phyloP scores from a whole-genome alignment of 23 tunicate genomes.

The Ascidia mentula region DNA sequence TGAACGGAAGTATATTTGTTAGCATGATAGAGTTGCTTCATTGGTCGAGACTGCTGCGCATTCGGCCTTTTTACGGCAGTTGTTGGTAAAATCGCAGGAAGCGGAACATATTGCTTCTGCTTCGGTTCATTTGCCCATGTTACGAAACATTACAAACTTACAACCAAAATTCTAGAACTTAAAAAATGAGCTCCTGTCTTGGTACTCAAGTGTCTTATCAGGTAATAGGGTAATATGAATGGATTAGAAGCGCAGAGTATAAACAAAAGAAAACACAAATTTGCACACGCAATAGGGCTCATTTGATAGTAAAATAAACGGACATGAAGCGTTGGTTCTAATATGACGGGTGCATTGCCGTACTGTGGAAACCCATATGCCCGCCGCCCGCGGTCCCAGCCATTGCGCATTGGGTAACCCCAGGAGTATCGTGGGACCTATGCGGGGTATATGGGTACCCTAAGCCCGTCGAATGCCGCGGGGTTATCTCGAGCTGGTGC shows the following conservation, averaged over 20 bases:
- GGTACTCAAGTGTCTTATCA: not conserved
- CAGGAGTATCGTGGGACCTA: not conserved
- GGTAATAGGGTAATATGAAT: not conserved
- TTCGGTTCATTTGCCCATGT: not conserved
- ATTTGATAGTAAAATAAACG: too few relatives aligned
- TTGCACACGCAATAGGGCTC: too few relatives aligned
- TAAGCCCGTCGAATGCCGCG: slow-evolving; percentile 26
- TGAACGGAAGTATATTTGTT: not conserved
- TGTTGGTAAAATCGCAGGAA: too few relatives aligned
- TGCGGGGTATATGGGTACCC: slow-evolving; percentile 41
- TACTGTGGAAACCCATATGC: not conserved
- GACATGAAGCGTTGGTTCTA: not conserved
- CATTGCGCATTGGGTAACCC: slow-evolving; percentile 6
- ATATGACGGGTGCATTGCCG: not conserved
- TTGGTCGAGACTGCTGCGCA: too few relatives aligned
- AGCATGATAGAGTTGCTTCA: too few relatives aligned
- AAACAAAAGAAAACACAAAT: not conserved
- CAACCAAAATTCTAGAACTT: not conserved
- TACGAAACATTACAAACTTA: not conserved
- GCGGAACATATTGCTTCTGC: too few relatives aligned
- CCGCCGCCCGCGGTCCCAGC: not conserved
- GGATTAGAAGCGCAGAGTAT: not conserved
- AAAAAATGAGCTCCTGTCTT: not conserved
- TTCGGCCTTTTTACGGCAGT: too few relatives aligned
- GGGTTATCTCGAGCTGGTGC: slow-evolving; percentile 12